Percentiles rank a stretch among this genome's conserved stretches.
Conservation (phyloP, 2,888 invertebrate genomes). For the Campoplex nolae region DNA sequence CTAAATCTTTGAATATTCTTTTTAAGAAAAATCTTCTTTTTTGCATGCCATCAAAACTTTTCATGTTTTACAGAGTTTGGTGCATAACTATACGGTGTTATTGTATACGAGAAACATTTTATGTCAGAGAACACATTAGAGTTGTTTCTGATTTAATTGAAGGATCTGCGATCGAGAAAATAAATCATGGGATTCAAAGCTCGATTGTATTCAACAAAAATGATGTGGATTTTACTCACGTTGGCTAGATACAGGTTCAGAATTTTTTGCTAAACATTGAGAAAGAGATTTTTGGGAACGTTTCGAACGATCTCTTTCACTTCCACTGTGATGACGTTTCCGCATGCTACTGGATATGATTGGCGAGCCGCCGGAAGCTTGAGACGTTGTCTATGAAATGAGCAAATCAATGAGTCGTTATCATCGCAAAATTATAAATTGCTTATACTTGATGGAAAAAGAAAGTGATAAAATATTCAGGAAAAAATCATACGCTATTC, state of each 20-base stretch:
- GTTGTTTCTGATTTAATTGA: no score
- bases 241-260: slow-evolving; percentile 69
- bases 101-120: no score
- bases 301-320: slow-evolving; percentile 79
- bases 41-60: no score
- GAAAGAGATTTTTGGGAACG: slow-evolving; percentile 73
- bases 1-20: no score
- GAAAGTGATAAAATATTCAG: slow-evolving; percentile 65
- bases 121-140: no score
- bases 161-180: no score
- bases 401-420: neutral
- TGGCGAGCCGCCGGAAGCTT: slow-evolving; percentile 77
- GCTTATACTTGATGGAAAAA: neutral
- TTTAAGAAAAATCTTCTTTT: no score
- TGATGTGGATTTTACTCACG: slow-evolving; percentile 60
- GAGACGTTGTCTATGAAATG: slow-evolving; percentile 72
- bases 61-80: no score
- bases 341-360: slow-evolving; percentile 78
- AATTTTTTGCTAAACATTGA: slow-evolving; percentile 66
- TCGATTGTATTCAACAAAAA: no score
- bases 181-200: no score
- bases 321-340: slow-evolving; percentile 79
- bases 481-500: neutral
- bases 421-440: neutral
- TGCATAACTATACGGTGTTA: no score